Evolutionary conservation across 2,888 invertebrate species (phyloP).

Genomic region (Syritta pipiens): DNA sequence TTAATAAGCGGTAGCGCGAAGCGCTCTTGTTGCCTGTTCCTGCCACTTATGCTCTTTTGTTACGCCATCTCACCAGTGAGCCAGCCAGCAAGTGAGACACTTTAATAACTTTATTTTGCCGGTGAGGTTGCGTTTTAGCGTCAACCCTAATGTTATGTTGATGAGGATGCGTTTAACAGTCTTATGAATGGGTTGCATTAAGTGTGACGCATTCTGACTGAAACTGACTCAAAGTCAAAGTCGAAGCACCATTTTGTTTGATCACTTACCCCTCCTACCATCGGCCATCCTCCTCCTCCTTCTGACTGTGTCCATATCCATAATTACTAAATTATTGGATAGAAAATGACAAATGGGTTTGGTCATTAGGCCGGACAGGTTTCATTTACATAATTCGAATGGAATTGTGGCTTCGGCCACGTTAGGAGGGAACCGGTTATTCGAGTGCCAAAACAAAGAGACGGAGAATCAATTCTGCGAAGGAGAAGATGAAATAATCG

Average conservation of each 20-base stretch:
- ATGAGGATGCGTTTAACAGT: not conserved
- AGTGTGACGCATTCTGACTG: not conserved
- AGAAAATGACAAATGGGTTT: conserved; percentile 67
- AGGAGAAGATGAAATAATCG: conserved; percentile 26
- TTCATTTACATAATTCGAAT: conserved; percentile 68
- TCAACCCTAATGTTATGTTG: not conserved
- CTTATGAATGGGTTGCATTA: not conserved
- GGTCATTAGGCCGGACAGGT: conserved; percentile 65
- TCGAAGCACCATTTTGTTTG: conserved; percentile 51
- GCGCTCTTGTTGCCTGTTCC: not conserved
- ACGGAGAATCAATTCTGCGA: conserved; percentile 30
- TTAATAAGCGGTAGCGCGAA: conserved; percentile 54
- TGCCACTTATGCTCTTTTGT: conserved; percentile 20
- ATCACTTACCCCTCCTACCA: conserved; percentile 19
- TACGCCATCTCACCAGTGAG: conserved; percentile 25
- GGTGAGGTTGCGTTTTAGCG: not conserved
- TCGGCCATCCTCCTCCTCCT: conserved; percentile 8
- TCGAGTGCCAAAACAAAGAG: conserved; percentile 11
- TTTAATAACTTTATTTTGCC: conserved; percentile 49
- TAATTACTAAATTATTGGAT: conserved; percentile 69
- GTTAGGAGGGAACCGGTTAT: conserved; percentile 53
- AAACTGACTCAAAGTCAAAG: not conserved
- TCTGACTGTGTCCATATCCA: conserved; percentile 11
- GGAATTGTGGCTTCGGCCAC: conserved; percentile 49
- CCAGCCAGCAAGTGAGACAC: conserved; percentile 36